Evolutionary conservation across 2,113 vertebrate genomes (phyloP).

Genomic region (Arizona elegans): DNA sequence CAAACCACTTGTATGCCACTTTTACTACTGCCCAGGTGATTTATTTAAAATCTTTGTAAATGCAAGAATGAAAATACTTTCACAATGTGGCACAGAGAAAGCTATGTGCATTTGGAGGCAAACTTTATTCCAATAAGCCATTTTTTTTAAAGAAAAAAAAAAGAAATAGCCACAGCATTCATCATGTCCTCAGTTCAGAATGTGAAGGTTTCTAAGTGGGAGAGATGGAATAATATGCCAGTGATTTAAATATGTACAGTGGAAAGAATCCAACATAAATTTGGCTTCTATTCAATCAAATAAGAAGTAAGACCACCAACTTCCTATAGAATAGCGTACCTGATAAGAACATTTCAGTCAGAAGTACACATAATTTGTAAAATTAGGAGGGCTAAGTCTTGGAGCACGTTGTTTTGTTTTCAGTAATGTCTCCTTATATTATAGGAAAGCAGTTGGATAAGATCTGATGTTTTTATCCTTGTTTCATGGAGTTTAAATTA

Average conservation of each 20-base stretch:
- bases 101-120: not conserved
- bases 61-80: not conserved
- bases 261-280: not conserved
- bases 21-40: not conserved
- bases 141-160: not conserved
- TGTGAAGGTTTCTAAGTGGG: not conserved
- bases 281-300: not conserved
- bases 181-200: not conserved
- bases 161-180: not conserved
- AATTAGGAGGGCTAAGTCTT: not conserved
- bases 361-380: not conserved
- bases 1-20: not conserved
- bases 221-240: not conserved
- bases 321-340: not conserved
- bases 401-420: not conserved
- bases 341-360: not conserved
- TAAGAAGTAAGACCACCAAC: not conserved
- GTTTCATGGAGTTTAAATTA: not conserved
- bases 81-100: not conserved
- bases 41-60: not conserved
- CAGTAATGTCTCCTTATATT: not conserved
- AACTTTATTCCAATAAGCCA: not conserved
- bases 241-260: not conserved
- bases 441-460: not conserved
- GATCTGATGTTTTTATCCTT: not conserved